phyloP scores from a whole-genome alignment of 2,797 vertebrate species.

The Tachyglossus aculeatus region DNA sequence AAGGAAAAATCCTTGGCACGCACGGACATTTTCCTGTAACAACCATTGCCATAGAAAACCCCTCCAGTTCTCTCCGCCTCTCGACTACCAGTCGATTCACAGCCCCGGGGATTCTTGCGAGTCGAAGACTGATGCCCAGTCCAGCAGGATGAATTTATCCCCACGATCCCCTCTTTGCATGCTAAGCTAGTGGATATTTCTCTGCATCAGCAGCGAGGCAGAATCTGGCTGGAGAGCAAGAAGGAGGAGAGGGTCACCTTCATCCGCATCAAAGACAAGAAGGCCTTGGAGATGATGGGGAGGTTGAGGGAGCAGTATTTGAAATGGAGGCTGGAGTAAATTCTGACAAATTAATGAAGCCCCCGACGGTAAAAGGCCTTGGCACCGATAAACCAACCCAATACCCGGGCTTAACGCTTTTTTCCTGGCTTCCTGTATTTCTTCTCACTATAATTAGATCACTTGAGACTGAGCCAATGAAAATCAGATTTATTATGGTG shows the following conservation, averaged over 20 bases:
- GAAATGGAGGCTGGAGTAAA: background rate
- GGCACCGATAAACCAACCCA: background rate
- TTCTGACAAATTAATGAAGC: background rate
- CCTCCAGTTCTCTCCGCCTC: background rate
- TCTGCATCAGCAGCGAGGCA: background rate
- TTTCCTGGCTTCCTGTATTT: background rate
- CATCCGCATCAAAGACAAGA: background rate
- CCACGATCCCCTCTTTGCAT: background rate
- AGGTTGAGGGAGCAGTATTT: background rate
- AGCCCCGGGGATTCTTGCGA: background rate
- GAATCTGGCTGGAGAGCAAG: background rate
- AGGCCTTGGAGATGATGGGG: background rate
- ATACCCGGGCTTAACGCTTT: background rate
- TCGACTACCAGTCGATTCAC: no score
- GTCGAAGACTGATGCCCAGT: background rate
- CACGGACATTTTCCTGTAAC: background rate
- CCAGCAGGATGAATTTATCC: background rate
- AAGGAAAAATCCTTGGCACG: background rate
- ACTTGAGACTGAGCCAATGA: conserved; percentile 11
- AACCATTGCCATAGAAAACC: background rate
- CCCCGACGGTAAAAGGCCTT: background rate
- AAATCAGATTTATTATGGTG: conserved; percentile 16
- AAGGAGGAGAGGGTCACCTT: background rate
- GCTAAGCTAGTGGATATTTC: background rate
- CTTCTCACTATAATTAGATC: conserved; percentile 25